A percentile compares a stretch with the other conserved stretches of the same genome.
Conservation (phyloP, 2,888 invertebrate genomes). For the Cerastis leucographa region DNA sequence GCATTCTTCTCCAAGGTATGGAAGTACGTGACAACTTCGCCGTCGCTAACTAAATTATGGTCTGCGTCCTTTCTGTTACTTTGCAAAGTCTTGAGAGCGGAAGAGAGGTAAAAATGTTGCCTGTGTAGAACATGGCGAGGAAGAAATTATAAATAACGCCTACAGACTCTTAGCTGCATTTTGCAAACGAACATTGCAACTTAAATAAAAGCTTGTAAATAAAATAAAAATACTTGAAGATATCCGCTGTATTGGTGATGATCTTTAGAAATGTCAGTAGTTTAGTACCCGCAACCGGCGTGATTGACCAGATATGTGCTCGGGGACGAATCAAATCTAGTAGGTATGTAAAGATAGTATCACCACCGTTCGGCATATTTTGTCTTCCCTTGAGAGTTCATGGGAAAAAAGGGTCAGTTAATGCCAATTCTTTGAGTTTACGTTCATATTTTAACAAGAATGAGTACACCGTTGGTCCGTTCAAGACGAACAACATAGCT, state of each 20-base stretch:
- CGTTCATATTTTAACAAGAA: neutral
- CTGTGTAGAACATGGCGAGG: neutral
- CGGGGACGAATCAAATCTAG: neutral
- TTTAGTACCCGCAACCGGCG: neutral
- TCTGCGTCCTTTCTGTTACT: conserved; percentile 63
- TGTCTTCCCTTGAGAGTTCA: neutral
- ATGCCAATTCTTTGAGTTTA: neutral
- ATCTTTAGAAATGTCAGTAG: neutral
- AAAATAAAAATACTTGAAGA: neutral
- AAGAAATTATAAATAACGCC: conserved; percentile 23
- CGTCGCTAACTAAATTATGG: conserved; percentile 75
- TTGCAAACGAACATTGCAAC: neutral
- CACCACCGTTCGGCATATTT: neutral
- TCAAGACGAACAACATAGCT: neutral
- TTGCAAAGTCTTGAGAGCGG: conserved; percentile 42
- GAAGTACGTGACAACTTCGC: conserved; percentile 72
- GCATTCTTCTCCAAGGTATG: conserved; percentile 71
- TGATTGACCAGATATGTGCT: neutral
- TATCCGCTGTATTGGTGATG: neutral
- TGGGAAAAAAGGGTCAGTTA: neutral
- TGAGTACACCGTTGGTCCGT: neutral
- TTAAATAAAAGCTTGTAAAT: neutral
- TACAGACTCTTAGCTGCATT: neutral
- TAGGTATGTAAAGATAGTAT: neutral
- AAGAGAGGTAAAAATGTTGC: conserved; percentile 51